Evolutionary conservation across 2,797 vertebrate species (phyloP).

Genomic region (Schizothorax lantsangensis): DNA sequence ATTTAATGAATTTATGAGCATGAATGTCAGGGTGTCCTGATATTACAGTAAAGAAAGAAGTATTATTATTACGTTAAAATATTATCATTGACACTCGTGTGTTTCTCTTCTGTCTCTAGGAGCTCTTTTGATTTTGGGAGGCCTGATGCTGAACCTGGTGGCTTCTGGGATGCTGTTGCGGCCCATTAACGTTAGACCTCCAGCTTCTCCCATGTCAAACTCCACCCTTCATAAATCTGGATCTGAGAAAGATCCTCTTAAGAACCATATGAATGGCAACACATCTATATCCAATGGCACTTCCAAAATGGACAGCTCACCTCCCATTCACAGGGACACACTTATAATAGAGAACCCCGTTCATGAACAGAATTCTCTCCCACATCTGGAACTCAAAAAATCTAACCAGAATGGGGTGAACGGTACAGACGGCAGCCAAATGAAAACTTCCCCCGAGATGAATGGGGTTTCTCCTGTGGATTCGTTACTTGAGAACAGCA

Average conservation of each 20-base stretch:
- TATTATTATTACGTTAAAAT: not conserved
- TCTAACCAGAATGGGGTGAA: conserved; percentile 70
- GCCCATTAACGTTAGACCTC: conserved; percentile 72
- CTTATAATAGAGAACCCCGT: conserved; percentile 59
- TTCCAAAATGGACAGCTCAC: conserved; percentile 70
- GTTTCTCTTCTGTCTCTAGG: conserved; percentile 73
- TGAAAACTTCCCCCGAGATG: conserved; percentile 65
- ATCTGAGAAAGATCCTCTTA: conserved; percentile 72
- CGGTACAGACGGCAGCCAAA: conserved; percentile 59
- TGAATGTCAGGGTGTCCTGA: not conserved
- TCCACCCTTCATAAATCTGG: conserved; percentile 68
- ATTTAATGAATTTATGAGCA: not conserved
- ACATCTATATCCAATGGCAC: conserved; percentile 73
- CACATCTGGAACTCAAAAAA: conserved; percentile 70
- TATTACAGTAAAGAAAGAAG: not conserved
- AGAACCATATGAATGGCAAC: conserved; percentile 73
- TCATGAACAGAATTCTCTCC: conserved; percentile 51
- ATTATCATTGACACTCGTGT: conserved; percentile 2
- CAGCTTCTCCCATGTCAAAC: conserved; percentile 62
- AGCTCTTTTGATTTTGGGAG: conserved; percentile 88
- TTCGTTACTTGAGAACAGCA: conserved; percentile 61
- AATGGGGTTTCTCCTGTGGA: conserved; percentile 70
- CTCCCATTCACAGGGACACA: conserved; percentile 55
- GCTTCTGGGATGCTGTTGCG: conserved; percentile 91
- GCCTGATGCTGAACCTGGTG: conserved; percentile 89